Conservation (phyloP, 1,140 invertebrate genomes). For the Drosophila albomicans region DNA sequence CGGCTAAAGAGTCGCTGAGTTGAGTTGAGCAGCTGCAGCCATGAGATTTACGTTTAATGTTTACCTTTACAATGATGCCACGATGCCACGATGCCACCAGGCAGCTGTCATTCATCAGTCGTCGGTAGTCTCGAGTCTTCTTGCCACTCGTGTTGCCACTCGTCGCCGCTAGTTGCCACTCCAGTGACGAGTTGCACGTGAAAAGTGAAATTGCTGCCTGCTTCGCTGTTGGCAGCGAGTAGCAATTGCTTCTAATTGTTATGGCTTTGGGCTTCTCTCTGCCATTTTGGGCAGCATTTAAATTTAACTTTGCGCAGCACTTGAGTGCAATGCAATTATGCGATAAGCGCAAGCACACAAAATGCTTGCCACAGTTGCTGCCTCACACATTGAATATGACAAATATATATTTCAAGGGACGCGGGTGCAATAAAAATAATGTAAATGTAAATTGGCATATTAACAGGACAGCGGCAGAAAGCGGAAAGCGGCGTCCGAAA, state of each 20-base stretch:
- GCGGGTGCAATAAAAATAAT: conserved; percentile 71
- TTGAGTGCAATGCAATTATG: conserved; percentile 61
- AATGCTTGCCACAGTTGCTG: conserved; percentile 1
- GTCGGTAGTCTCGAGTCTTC: background rate
- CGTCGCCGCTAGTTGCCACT: conserved; percentile 18
- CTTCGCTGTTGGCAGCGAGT: conserved; percentile 33
- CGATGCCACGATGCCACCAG: conserved; percentile 29
- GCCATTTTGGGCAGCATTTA: conserved; percentile 52
- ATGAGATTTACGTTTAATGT: conserved; percentile 70
- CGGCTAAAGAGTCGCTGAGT: conserved; percentile 41
- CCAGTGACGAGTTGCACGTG: conserved; percentile 15
- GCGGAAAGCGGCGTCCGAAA: conserved; percentile 64
- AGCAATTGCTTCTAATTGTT: conserved; percentile 82
- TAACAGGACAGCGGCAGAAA: conserved; percentile 50
- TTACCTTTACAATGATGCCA: conserved; percentile 68
- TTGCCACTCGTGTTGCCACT: conserved; percentile 32
- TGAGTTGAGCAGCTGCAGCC: conserved; percentile 34
- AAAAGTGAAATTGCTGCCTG: conserved; percentile 51
- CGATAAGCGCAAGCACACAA: conserved; percentile 58
- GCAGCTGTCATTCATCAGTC: conserved; percentile 29
- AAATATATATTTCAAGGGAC: conserved; percentile 55
- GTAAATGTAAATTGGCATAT: conserved; percentile 82
- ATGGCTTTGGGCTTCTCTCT: conserved; percentile 54
- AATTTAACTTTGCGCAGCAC: conserved; percentile 59
- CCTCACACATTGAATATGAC: conserved; percentile 60